Conservation (phyloP, 2,113 vertebrate species). For the Corythornis vintsioides region DNA sequence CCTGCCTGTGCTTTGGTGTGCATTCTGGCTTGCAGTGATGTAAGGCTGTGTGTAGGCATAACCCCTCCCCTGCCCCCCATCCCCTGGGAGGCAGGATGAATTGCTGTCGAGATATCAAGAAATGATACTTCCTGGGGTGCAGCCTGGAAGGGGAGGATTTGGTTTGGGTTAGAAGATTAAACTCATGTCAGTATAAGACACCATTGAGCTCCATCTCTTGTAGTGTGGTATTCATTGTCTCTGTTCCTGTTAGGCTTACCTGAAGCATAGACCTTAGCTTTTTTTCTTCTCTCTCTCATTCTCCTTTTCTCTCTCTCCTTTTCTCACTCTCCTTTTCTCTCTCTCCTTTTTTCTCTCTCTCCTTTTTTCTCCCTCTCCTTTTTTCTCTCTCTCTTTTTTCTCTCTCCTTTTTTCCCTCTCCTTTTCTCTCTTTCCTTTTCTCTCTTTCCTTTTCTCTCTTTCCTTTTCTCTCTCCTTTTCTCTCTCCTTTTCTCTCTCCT, state of each 20-base stretch:
- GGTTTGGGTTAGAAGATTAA: not conserved
- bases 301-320: too few species aligned
- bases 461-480: too few species aligned
- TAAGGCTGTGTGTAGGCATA: not conserved
- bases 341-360: too few species aligned
- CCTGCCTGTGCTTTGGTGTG: not conserved
- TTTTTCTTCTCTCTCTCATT: too few species aligned
- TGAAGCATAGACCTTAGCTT: not conserved
- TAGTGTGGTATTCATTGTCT: not conserved
- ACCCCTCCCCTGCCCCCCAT: too few species aligned
- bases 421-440: too few species aligned
- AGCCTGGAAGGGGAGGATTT: not conserved
- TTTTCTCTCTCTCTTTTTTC: not conserved
- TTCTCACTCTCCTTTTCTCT: too few species aligned
- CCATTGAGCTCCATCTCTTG: not conserved
- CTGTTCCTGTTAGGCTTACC: not conserved
- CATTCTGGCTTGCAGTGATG: not conserved
- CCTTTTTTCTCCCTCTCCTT: too few species aligned
- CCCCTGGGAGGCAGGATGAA: not conserved
- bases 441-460: too few species aligned
- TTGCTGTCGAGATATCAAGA: not conserved
- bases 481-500: too few species aligned
- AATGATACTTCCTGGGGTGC: not conserved
- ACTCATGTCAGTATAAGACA: not conserved
- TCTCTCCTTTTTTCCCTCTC: too few species aligned